Base-by-base conservation (phyloP, 64 coral and sea anemone genomes). In the Cladopsammia gracilis region DNA sequence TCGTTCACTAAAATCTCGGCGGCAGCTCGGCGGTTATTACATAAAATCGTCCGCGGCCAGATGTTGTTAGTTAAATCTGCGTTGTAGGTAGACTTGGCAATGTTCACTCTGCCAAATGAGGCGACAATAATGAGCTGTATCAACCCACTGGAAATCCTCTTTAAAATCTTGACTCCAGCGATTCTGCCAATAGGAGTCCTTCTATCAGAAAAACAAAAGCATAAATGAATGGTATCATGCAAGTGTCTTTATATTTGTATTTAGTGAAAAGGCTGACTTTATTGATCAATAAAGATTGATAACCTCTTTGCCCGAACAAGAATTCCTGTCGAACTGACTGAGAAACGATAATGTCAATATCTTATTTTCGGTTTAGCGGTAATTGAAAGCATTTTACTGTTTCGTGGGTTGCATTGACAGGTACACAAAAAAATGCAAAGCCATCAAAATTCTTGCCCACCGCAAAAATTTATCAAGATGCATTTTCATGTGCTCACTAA, bases 141-240 rank as follows among this genome's bases (percentile, higher is more conserved):
- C 5, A 34, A 26, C 16, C 3, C 3, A 12, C 59, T 44, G 15
- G 25, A 46, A 62, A 34, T 12, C 58, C 78, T 42, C 59, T 82
- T 82, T 46, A 62, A 62, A 4, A 10, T 47, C 34, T 60, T 6
- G 10, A 26, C 16, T 43, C 26, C 59, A 19, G 4, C 7, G 58
- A 19, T 22, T 82, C 78, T 62, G 42, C 57, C 26, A 82, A 82
- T 82, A 14, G 58, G 78, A 82, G 44, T 20, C 62, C 14, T 46
- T 20, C 78, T 82, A 2, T 62, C 57, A 25, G 18, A 75, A 34
- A 82, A 82, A 62, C 58, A 62, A 82, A 80, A 45, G 78, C 42
- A 7, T 60, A 26, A 34, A 20, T 82, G 15, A 62, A 58, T 47
- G 53, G 53, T 43, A 58, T 82, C 78, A 10, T 45, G 16, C 26